Base-by-base conservation (phyloP, 2,888 invertebrate species). In the Calameuta filiformis region DNA sequence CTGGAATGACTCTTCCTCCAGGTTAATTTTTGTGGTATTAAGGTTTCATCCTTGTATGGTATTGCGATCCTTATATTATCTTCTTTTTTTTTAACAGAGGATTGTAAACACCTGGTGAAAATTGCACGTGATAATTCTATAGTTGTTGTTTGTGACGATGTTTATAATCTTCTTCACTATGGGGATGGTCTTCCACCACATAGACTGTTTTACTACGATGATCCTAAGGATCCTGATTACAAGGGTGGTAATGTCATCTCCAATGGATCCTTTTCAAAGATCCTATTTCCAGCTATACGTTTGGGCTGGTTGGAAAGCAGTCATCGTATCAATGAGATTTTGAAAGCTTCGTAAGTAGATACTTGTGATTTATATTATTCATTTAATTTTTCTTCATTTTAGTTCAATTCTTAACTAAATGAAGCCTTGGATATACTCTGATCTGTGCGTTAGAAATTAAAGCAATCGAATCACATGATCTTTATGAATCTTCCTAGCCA, bases 231-330 rank as follows among this genome's bases (percentile, higher is more conserved):
- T 85, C 33, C 83, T 0, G 88, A 90, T 23, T 93, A 91, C 79
- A 88, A 88, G 33, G 94, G 92, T 40, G 93, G 94, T 1, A 92
- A 94, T 87, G 92, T 95, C 4, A 91, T 95, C 68, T 95, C 95
- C 0, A 95, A 94, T 87, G 93, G 94, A 34, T 93, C 93, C 1
- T 95, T 95, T 88, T 94, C 95, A 0, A 95, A 95, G 90, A 93
- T 94, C 75, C 87, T 95, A 78, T 93, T 93, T 0, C 95, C 95
- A 1, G 94, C 94, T 0, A 85, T 95, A 30, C 92, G 95, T n/a
- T 86, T 94, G 23, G 95, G 95, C 4, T 95, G 95, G 95, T 89
- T 95, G 35, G 95, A 95, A 86, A 92, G 93, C 33, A 92, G 93
- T 3, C 86, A 92, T 4, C 89, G 92, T 35, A 81, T 93, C 23